Percentiles rank a stretch among this genome's conserved stretches.
Evolutionary conservation across 2,888 invertebrate species (phyloP).

Genomic region (Lamellibrachia columna): DNA sequence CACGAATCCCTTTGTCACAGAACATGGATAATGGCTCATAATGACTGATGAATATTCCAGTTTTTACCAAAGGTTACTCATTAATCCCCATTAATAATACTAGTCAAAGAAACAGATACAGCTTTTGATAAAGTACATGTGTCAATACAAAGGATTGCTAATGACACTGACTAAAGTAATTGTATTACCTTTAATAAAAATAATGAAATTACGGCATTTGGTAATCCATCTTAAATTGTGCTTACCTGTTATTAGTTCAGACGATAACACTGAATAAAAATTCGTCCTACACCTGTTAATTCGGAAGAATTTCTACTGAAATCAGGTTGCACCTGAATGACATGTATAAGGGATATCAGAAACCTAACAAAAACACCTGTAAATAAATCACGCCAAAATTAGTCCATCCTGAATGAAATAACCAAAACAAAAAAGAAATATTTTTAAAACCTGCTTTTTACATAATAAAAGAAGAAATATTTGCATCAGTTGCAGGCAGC

Average conservation of each 20-base stretch:
- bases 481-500: no score
- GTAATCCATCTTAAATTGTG: constrained; percentile 10
- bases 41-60: neutral
- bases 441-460: no score
- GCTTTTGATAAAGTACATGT: constrained; percentile 2
- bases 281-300: neutral
- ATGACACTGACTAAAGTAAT: constrained; percentile 16
- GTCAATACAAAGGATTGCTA: constrained; percentile 10
- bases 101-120: constrained; percentile 16
- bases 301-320: neutral
- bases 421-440: no score
- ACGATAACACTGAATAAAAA: neutral
- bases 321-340: neutral
- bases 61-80: constrained; percentile 12
- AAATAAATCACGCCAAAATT: neutral
- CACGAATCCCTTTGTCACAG: neutral
- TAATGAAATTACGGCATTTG: constrained; percentile 3
- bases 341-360: neutral
- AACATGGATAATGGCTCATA: constrained; percentile 12
- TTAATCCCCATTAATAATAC: constrained; percentile 11
- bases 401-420: no score
- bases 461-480: no score
- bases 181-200: constrained; percentile 16
- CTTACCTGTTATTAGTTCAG: neutral
- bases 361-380: neutral